Percentiles rank a stretch among this genome's conserved stretches.
These are phyloP conservation scores for Homalodisca vitripennis DNA, from an alignment of 1,140 invertebrate genomes.

Conservation along the genomic window DNA sequence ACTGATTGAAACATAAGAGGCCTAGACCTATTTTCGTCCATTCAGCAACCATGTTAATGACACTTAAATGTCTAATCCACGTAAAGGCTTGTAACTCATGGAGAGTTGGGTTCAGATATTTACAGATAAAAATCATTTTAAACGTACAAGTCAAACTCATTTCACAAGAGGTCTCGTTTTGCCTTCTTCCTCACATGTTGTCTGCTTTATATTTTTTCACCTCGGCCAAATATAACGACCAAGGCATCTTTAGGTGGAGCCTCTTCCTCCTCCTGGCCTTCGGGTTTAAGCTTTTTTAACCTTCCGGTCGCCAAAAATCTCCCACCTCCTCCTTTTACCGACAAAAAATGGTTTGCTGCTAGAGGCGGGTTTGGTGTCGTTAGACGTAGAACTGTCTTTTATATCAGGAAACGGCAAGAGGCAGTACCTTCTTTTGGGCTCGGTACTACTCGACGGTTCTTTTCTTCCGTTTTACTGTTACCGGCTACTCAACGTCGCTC, in stretches of 20 bases:
- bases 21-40: no score
- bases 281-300: slow-evolving; percentile 78
- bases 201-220: slow-evolving; percentile 89
- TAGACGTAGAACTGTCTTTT: slow-evolving; percentile 47
- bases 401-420: slow-evolving; percentile 45
- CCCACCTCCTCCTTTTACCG: slow-evolving; percentile 80
- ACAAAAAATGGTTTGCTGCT: slow-evolving; percentile 54
- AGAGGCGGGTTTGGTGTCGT: slow-evolving; percentile 14
- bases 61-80: no score
- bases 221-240: slow-evolving; percentile 90
- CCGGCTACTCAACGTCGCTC: neutral
- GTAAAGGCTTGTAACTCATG: no score
- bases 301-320: slow-evolving; percentile 85
- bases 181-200: slow-evolving; percentile 84
- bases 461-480: neutral
- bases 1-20: no score
- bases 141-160: slow-evolving; percentile 57
- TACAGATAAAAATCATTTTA: no score
- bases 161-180: slow-evolving; percentile 90
- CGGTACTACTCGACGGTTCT: neutral
- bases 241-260: slow-evolving; percentile 80
- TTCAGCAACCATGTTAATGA: no score
- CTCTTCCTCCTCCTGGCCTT: slow-evolving; percentile 58
- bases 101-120: no score
- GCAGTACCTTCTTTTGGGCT: slow-evolving; percentile 39